Percentiles rank a stretch among this genome's conserved stretches.
Evolutionary conservation across 2,113 vertebrate species (phyloP).

Genomic region (Guaruba guarouba): DNA sequence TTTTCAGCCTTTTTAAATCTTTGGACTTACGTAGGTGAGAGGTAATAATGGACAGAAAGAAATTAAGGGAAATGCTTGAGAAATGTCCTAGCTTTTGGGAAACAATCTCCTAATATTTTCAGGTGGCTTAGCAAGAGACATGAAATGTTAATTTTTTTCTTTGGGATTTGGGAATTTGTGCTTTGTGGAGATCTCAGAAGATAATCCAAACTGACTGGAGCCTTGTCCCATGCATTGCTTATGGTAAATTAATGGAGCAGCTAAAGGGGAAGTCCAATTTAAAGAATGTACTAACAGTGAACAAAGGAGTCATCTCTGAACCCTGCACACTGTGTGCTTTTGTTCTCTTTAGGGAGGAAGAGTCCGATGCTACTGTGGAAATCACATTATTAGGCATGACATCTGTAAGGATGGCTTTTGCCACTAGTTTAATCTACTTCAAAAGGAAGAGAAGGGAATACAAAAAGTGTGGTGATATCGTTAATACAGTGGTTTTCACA

Average conservation of each 20-base stretch:
- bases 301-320: not conserved
- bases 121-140: not conserved
- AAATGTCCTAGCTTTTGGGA: not conserved
- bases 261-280: not conserved
- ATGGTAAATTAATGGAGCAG: slow-evolving; percentile 16
- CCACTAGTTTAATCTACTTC: not conserved
- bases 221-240: not conserved
- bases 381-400: not conserved
- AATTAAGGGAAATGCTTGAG: not conserved
- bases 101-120: not conserved
- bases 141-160: slow-evolving; percentile 20
- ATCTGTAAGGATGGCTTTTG: not conserved
- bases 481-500: not conserved
- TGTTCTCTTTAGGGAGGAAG: not conserved
- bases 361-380: not conserved
- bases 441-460: not conserved
- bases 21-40: not conserved
- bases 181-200: not conserved
- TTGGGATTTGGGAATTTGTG: slow-evolving; percentile 4
- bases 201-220: not conserved
- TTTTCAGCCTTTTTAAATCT: not conserved
- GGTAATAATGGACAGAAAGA: not conserved
- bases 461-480: not conserved
- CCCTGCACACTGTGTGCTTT: not conserved
- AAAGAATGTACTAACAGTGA: not conserved